Conservation (phyloP, 2,888 invertebrate species). For the Ariolimax columbianus region DNA sequence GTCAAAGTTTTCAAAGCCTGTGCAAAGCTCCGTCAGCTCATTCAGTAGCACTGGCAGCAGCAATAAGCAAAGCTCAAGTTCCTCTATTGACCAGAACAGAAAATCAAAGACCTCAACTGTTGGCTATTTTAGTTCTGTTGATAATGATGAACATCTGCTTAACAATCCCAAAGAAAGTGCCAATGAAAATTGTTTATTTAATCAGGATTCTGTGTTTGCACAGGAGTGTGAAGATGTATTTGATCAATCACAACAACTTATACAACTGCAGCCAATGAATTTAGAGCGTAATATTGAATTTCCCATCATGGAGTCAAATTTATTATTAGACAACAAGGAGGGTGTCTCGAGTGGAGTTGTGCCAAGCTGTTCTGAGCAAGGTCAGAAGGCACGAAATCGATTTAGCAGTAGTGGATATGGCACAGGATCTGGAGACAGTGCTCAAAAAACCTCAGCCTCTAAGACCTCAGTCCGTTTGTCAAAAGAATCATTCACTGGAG, state of each 20-base stretch:
- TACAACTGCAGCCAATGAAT: neutral
- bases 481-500: neutral
- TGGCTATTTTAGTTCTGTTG: constrained; percentile 12
- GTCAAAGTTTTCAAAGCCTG: neutral
- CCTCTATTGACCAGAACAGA: neutral
- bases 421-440: constrained; percentile 34
- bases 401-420: constrained; percentile 50
- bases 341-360: neutral
- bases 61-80: neutral
- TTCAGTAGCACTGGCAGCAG: constrained; percentile 24
- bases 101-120: neutral
- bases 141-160: neutral
- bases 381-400: constrained; percentile 27
- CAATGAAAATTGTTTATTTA: neutral
- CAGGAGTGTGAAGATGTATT: constrained; percentile 20
- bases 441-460: neutral
- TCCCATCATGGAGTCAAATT: neutral
- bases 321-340: neutral
- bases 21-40: neutral
- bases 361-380: constrained; percentile 17
- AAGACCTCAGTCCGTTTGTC: neutral
- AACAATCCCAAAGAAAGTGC: neutral
- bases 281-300: neutral
- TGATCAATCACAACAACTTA: neutral
- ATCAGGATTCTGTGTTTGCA: constrained; percentile 20